Conservation (phyloP, 2,113 vertebrate species). For the Gadus chalcogrammus region DNA sequence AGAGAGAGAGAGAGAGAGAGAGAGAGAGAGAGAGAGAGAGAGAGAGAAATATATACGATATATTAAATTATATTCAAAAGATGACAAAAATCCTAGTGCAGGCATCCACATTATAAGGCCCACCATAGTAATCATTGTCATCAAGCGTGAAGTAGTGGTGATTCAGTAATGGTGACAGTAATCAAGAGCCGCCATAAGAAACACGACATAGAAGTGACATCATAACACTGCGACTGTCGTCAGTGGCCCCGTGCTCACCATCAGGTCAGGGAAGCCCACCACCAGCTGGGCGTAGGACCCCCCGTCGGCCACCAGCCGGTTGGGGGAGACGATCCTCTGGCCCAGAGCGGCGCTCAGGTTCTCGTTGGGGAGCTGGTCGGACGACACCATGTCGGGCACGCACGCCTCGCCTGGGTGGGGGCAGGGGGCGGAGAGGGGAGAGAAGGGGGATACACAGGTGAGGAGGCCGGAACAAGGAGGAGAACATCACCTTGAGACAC, state of each 20-base stretch:
- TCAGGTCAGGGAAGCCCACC: constrained; percentile 92
- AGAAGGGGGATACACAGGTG: neutral
- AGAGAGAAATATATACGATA: too few relatives aligned
- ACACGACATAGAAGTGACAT: too few relatives aligned
- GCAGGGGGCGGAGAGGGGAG: neutral
- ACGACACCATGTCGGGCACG: constrained; percentile 80
- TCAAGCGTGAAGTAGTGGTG: too few relatives aligned
- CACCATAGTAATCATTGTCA: too few relatives aligned
- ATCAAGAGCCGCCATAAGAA: too few relatives aligned
- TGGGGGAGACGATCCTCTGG: constrained; percentile 91
- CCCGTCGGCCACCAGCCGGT: constrained; percentile 83
- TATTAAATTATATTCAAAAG: too few relatives aligned
- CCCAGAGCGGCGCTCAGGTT: constrained; percentile 87
- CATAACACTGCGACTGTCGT: neutral
- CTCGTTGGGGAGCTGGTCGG: constrained; percentile 85
- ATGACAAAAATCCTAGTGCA: too few relatives aligned
- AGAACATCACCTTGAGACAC: neutral
- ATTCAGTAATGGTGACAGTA: too few relatives aligned
- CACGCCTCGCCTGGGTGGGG: constrained; percentile 57
- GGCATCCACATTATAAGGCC: too few relatives aligned
- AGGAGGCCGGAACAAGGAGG: neutral
- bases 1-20: too few relatives aligned
- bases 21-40: too few relatives aligned
- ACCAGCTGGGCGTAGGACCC: constrained; percentile 80
- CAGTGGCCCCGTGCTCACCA: constrained; percentile 72